Conservation (phyloP, 2,888 invertebrate species). For the Sabatieria punctata region DNA sequence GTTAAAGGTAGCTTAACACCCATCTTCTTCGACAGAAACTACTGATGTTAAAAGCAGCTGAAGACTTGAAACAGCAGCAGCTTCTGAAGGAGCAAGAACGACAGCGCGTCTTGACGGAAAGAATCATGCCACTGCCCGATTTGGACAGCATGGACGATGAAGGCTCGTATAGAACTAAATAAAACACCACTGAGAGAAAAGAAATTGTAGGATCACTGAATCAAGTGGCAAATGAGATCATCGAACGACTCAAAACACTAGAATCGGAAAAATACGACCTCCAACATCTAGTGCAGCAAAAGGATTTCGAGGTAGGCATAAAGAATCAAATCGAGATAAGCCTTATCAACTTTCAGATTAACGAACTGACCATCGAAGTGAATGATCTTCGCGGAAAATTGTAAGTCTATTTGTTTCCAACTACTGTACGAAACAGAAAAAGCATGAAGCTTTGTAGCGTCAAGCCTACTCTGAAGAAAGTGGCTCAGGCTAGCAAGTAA, state of each 20-base stretch:
- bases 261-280: slow-evolving; percentile 99
- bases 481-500: too few relatives aligned
- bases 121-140: slow-evolving; percentile 75
- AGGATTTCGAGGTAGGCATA: slow-evolving; percentile 88
- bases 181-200: too few relatives aligned
- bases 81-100: slow-evolving; percentile 95
- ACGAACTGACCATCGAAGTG: slow-evolving; percentile 96
- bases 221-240: slow-evolving; percentile 24
- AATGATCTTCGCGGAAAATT: slow-evolving; percentile 99
- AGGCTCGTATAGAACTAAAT: too few relatives aligned
- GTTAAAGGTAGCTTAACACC: slow-evolving; percentile 99
- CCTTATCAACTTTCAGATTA: too few relatives aligned
- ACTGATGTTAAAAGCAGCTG: slow-evolving; percentile 99
- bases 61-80: slow-evolving; percentile 98
- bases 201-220: slow-evolving; percentile 21
- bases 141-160: slow-evolving; percentile 64
- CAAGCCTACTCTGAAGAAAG: too few relatives aligned
- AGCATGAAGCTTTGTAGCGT: too few relatives aligned
- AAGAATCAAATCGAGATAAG: too few relatives aligned
- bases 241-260: slow-evolving; percentile 51
- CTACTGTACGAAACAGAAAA: too few relatives aligned
- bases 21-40: slow-evolving; percentile 68
- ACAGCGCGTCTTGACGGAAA: slow-evolving; percentile 84
- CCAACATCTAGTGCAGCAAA: slow-evolving; percentile 84
- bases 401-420: too few relatives aligned